Evolutionary conservation across 2,888 invertebrate genomes (phyloP).

Genomic region (Baronia brevicornis): DNA sequence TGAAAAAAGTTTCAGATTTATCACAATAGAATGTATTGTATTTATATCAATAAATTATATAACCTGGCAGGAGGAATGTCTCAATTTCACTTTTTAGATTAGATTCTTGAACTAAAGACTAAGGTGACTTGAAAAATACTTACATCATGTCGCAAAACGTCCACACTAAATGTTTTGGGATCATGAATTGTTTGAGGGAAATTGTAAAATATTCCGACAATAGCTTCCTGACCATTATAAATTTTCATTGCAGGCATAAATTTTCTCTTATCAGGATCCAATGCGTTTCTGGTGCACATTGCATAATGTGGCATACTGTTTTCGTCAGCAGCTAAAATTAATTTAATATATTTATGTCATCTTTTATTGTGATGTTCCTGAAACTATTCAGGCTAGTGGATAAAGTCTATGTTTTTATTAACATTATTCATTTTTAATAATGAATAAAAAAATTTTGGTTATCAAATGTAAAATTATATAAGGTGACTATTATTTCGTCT

Average conservation of each 20-base stretch:
- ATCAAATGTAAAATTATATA: too few species aligned
- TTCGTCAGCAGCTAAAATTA: conserved; percentile 21
- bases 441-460: too few species aligned
- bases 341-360: not conserved
- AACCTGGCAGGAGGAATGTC: not conserved
- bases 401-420: not conserved
- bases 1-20: too few species aligned
- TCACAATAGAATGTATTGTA: too few species aligned
- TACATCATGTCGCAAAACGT: conserved; percentile 50
- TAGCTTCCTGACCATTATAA: conserved; percentile 14
- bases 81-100: not conserved
- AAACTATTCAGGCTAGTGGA: not conserved
- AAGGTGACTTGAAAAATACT: conserved; percentile 22
- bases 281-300: conserved; percentile 25
- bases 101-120: not conserved
- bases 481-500: too few species aligned
- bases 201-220: conserved; percentile 11
- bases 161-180: conserved; percentile 46
- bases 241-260: conserved; percentile 1
- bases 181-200: conserved; percentile 47
- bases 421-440: too few species aligned
- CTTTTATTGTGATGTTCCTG: too few species aligned
- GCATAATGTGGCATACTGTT: conserved; percentile 20
- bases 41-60: too few species aligned
- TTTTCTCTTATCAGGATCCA: conserved; percentile 21